Conservation (phyloP, 1,140 invertebrate species). For the Drosophila albomicans region DNA sequence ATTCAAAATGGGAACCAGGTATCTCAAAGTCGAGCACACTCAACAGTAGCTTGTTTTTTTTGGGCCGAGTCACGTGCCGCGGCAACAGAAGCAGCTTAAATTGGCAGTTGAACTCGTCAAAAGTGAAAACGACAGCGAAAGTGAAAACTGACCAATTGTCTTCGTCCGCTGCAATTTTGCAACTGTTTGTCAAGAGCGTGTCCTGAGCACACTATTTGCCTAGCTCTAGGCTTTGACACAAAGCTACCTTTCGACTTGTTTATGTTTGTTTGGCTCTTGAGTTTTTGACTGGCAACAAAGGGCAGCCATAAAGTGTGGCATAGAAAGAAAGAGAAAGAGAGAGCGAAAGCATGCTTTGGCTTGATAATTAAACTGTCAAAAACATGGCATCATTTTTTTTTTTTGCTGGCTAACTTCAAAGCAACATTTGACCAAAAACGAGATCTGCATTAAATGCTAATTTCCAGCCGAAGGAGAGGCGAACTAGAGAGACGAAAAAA, state of each 20-base stretch:
- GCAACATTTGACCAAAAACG: conserved; percentile 24
- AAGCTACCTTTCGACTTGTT: neutral
- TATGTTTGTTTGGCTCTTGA: neutral
- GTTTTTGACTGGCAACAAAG: neutral
- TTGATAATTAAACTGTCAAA: conserved; percentile 70
- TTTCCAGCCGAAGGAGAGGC: conserved; percentile 42
- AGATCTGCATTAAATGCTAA: conserved; percentile 59
- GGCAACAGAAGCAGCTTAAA: conserved; percentile 1
- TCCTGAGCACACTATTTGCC: conserved; percentile 6
- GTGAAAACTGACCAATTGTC: conserved; percentile 6
- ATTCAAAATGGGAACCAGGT: too few relatives aligned
- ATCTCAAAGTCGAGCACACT: too few relatives aligned
- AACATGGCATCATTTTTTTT: conserved; percentile 32
- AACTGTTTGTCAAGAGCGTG: neutral
- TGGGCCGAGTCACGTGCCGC: conserved; percentile 17
- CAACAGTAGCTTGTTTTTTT: too few relatives aligned
- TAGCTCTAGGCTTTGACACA: conserved; percentile 5
- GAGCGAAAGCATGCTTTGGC: conserved; percentile 6
- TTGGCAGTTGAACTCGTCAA: neutral
- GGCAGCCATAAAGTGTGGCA: neutral
- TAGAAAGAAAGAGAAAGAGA: neutral
- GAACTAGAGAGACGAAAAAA: neutral
- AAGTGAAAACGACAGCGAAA: neutral
- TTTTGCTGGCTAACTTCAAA: conserved; percentile 56
- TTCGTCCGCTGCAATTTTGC: neutral